Percentiles rank a stretch among this genome's conserved stretches.
Conservation (phyloP, 2,113 vertebrate species). For the Macrotus californicus region DNA sequence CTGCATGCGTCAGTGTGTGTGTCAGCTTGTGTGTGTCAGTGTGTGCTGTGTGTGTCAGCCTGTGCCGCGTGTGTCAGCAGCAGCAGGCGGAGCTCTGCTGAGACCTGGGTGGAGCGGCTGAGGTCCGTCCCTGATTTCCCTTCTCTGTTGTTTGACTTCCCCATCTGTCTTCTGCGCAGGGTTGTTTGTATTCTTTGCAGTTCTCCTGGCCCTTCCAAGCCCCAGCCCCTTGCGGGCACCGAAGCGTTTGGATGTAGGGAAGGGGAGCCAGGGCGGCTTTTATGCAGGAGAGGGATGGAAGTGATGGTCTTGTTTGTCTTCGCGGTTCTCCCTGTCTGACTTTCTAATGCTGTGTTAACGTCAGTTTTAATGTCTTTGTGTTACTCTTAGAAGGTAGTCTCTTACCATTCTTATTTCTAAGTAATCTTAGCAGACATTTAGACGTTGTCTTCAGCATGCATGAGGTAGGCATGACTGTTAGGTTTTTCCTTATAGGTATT, state of each 20-base stretch:
- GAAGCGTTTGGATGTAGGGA: background rate
- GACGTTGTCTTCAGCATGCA: background rate
- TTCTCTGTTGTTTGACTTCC: constrained; percentile 17
- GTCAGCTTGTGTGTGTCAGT: too few relatives aligned
- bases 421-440: background rate
- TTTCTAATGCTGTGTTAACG: background rate
- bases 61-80: fast-evolving
- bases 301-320: background rate
- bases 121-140: background rate
- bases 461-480: background rate
- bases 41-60: too few relatives aligned
- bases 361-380: background rate
- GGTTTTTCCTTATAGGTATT: background rate
- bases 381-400: background rate
- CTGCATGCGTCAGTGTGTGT: too few relatives aligned
- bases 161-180: background rate
- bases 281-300: background rate
- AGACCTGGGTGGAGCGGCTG: background rate
- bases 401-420: background rate
- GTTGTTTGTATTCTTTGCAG: background rate
- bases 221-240: background rate
- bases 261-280: background rate
- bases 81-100: background rate
- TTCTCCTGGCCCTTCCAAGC: background rate
- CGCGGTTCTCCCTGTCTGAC: background rate